Percentiles rank a stretch among this genome's conserved stretches.
phyloP scores from a whole-genome alignment of 1,140 invertebrate genomes.

The Drosophila sechellia region DNA sequence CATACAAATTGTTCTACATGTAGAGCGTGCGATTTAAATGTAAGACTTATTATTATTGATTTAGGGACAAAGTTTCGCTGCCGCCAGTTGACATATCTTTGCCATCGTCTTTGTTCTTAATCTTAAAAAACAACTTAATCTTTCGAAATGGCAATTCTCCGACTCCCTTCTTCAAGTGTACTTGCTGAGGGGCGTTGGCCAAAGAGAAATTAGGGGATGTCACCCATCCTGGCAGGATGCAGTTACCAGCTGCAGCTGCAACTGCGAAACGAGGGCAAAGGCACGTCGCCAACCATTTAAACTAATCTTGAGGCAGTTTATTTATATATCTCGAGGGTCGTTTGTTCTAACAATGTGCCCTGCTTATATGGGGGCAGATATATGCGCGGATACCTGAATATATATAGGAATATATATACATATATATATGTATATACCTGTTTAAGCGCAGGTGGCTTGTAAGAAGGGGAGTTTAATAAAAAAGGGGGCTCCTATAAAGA shows the following conservation, averaged over 20 bases:
- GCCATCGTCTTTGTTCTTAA: neutral
- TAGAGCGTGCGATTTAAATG: neutral
- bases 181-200: neutral
- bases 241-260: slow-evolving; percentile 48
- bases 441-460: slow-evolving; percentile 25
- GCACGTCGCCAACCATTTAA: slow-evolving; percentile 71
- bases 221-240: slow-evolving; percentile 38
- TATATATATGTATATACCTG: neutral
- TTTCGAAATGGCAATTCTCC: neutral
- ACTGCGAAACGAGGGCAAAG: slow-evolving; percentile 61
- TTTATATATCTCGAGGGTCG: slow-evolving; percentile 71
- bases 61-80: neutral
- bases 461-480: slow-evolving; percentile 23
- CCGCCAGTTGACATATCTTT: neutral
- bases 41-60: slow-evolving; percentile 1
- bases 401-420: neutral
- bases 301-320: slow-evolving; percentile 73
- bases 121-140: neutral
- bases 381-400: slow-evolving; percentile 8
- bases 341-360: slow-evolving; percentile 64
- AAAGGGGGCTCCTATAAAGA: slow-evolving; percentile 2
- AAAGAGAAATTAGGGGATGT: slow-evolving; percentile 14
- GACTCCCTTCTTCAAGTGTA: neutral
- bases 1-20: neutral
- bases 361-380: slow-evolving; percentile 39